Base-by-base conservation (phyloP, 2,797 vertebrate species). In the Ispidina picta region DNA sequence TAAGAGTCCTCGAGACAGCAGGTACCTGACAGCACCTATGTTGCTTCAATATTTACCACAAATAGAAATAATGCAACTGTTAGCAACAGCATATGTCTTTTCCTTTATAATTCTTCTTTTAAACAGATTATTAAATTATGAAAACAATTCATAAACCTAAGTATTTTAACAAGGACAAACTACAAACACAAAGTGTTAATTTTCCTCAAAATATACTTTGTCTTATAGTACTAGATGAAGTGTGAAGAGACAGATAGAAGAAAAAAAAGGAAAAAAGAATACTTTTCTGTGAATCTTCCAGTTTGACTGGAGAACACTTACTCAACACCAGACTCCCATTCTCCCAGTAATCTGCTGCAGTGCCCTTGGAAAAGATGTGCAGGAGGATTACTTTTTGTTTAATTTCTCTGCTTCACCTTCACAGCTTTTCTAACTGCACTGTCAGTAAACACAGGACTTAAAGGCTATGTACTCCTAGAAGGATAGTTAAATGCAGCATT, bases 341-440 rank as follows among this genome's bases (percentile, higher is more conserved):
- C 64, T 93, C 68, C 68, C 31, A 15, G n/a, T 81, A 89, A 73
- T 79, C 63, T 86, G 44, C 73, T 60, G 15, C 54, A 49, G 10
- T 79, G 60, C 5, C 77, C 80, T 88, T 93, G 80, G 68, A 92
- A 93, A 49, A 88, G 37, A 88, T 10, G 4, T 5, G 64, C 73
- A 79, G 87, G 77, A 95, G 82, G 83, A 91, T 91, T 92, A 83
- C 8, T 55, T 93, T 85, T 92, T 87, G 79, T 93, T 93, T 94
- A 70, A 79, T 74, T 88, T 92, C 68, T 76, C 71, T 1, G 12
- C 37, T 92, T 95, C 91, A 92, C 77, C 91, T 91, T 94, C 88
- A 92, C 55, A 85, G 55, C 25, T 91, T 93, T 93, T n/a, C 66
- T 78, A 77, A 71, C 77, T 78, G 33, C 66, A 44, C 37, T 92